Evolutionary conservation across 2,888 invertebrate species (phyloP).

Genomic region (Nezara viridula): DNA sequence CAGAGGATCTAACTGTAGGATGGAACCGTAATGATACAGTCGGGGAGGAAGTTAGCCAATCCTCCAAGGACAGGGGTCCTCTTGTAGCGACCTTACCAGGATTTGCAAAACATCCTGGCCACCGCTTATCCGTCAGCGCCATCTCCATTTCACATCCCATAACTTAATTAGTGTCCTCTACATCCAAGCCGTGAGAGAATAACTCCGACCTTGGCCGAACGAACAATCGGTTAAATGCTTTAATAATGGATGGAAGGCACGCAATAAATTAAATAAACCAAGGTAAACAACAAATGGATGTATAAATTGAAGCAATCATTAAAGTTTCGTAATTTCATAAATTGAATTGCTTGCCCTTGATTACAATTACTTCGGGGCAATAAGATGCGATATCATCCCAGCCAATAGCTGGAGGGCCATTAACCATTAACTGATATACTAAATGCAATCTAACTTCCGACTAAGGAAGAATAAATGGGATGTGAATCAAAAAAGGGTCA

Average conservation of each 20-base stretch:
- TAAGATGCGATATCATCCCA: not conserved
- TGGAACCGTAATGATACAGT: not conserved
- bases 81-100: slow-evolving; percentile 11
- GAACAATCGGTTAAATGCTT: not conserved
- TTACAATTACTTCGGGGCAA: not conserved
- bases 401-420: not conserved
- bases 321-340: not conserved
- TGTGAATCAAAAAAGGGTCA: not conserved
- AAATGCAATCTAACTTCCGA: not conserved
- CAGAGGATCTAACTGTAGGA: not conserved
- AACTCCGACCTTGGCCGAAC: not conserved
- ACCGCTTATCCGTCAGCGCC: not conserved
- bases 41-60: slow-evolving; percentile 7
- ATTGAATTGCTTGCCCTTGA: not conserved
- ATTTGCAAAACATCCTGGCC: slow-evolving; percentile 39
- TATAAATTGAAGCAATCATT: not conserved
- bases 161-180: slow-evolving; percentile 31
- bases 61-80: not conserved
- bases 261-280: not conserved
- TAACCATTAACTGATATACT: not conserved
- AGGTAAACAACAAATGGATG: slow-evolving; percentile 1
- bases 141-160: slow-evolving; percentile 33
- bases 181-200: not conserved
- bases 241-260: not conserved
- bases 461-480: not conserved